These are phyloP conservation scores for Hedychridium roseum DNA, from an alignment of 2,888 invertebrate species.

Conservation along the genomic window DNA sequence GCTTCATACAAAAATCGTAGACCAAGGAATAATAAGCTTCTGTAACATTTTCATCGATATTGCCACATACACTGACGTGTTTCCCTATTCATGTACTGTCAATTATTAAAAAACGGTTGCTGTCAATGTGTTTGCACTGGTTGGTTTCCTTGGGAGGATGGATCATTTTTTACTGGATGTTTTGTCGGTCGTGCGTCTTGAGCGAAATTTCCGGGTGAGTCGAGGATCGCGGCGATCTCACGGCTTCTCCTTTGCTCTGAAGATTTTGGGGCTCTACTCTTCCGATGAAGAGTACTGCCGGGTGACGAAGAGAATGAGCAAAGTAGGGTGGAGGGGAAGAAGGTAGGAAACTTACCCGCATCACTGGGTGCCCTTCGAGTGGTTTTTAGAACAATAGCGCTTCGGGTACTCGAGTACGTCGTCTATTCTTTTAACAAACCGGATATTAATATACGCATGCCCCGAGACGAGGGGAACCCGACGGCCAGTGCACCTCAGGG, in stretches of 20 bases:
- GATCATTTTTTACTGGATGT: too few species aligned
- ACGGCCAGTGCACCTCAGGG: constrained; percentile 33
- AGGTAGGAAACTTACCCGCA: constrained; percentile 32
- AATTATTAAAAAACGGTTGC: too few species aligned
- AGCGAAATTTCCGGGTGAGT: too few species aligned
- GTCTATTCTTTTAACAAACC: constrained; percentile 43
- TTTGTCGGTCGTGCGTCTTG: too few species aligned
- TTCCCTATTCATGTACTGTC: too few species aligned
- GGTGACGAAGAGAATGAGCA: constrained; percentile 1
- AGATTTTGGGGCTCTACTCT: constrained; percentile 27
- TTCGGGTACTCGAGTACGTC: constrained; percentile 36
- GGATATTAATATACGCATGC: constrained; percentile 36
- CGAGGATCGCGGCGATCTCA: too few species aligned
- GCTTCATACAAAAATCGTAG: too few species aligned
- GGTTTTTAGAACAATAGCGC: constrained; percentile 48
- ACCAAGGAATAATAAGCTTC: too few species aligned
- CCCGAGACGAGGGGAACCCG: constrained; percentile 22
- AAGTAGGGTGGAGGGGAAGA: background rate
- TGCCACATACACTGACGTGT: too few species aligned
- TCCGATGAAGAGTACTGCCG: constrained; percentile 6
- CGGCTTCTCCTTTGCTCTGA: constrained; percentile 27
- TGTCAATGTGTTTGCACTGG: too few species aligned
- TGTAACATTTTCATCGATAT: too few species aligned
- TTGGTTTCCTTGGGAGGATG: too few species aligned
- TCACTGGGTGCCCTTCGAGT: constrained; percentile 21